phyloP scores from a whole-genome alignment of 92 coral and sea anemone species.

The Epizoanthus ramosus region DNA sequence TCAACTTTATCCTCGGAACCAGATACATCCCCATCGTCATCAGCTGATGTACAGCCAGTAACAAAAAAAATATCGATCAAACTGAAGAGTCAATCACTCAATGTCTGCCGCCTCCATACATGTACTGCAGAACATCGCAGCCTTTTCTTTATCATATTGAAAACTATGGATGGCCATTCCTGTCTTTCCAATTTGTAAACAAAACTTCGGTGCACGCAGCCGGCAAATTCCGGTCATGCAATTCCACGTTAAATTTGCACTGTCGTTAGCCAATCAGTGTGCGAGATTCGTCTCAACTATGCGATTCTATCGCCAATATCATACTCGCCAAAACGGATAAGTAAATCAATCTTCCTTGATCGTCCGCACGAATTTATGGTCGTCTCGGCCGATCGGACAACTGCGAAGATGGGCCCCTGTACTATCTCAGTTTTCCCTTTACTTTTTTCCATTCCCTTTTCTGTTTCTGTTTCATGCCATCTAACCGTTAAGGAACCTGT shows the following conservation, averaged over 20 bases:
- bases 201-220: too few relatives aligned
- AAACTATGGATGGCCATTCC: not conserved
- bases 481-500: too few relatives aligned
- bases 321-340: not conserved
- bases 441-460: too few relatives aligned
- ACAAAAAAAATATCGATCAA: too few relatives aligned
- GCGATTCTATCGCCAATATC: not conserved
- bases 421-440: too few relatives aligned
- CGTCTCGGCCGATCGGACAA: not conserved
- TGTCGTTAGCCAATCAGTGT: too few relatives aligned
- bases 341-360: not conserved
- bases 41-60: not conserved
- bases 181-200: too few relatives aligned
- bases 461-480: too few relatives aligned
- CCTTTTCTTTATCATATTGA: not conserved
- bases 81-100: not conserved
- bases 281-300: too few relatives aligned
- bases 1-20: not conserved
- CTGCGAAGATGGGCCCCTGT: not conserved
- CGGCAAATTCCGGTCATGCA: too few relatives aligned
- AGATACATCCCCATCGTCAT: not conserved
- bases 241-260: too few relatives aligned
- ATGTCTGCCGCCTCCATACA: not conserved
- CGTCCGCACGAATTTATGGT: not conserved
- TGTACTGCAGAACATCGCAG: not conserved